These are phyloP conservation scores for Pterocles orientalis DNA, from an alignment of 2,113 vertebrate species.

Conservation along the genomic window DNA sequence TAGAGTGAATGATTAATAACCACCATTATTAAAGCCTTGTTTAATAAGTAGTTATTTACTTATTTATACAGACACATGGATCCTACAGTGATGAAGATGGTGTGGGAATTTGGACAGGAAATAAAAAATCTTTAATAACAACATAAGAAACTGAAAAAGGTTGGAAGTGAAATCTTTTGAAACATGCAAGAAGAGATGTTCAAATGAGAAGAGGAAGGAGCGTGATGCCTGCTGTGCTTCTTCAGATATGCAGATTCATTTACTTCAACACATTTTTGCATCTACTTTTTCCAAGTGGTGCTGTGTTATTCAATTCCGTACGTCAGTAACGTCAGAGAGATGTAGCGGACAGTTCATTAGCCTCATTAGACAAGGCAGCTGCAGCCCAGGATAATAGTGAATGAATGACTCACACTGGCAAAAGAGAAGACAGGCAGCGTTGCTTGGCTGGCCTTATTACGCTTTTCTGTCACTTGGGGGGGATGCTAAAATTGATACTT, in stretches of 20 bases:
- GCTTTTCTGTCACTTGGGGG: background rate
- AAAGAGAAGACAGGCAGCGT: background rate
- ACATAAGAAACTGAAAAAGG: background rate
- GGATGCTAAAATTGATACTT: background rate
- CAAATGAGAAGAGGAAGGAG: background rate
- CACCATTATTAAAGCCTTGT: background rate
- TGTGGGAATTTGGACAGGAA: background rate
- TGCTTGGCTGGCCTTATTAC: background rate
- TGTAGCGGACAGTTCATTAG: background rate
- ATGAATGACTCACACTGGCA: background rate
- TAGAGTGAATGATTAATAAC: background rate
- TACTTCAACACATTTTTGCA: background rate
- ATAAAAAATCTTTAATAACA: background rate
- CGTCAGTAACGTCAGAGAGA: background rate
- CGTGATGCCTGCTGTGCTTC: background rate
- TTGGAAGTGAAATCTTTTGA: background rate
- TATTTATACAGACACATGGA: background rate
- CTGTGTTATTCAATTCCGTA: background rate
- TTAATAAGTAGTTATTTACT: background rate
- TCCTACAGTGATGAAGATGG: background rate
- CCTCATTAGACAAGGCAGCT: conserved; percentile 20
- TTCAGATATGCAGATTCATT: background rate
- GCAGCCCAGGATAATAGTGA: background rate
- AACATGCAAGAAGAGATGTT: background rate
- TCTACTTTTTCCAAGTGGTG: background rate